A percentile compares a stretch with the other conserved stretches of the same genome.
phyloP scores from a whole-genome alignment of 2,797 vertebrate species.

The Ataeniobius toweri region DNA sequence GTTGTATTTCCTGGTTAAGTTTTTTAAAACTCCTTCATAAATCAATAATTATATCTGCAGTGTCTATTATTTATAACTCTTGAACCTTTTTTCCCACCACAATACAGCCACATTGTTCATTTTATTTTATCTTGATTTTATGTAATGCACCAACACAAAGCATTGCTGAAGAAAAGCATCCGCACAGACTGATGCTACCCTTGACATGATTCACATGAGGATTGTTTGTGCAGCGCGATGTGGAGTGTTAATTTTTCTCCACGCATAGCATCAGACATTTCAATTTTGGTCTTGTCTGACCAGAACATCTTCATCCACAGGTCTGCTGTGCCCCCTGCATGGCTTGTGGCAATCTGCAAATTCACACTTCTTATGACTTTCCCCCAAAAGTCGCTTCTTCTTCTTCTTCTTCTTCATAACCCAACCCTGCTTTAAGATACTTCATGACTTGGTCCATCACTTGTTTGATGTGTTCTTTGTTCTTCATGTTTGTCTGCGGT shows the following conservation, averaged over 20 bases:
- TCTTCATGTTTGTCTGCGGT: too few species aligned
- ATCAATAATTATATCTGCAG: background rate
- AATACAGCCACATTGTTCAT: background rate
- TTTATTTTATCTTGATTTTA: background rate
- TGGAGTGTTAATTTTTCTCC: background rate
- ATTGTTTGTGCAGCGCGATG: background rate
- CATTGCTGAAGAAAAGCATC: background rate
- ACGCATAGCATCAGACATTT: background rate
- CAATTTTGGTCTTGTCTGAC: background rate
- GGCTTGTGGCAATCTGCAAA: background rate
- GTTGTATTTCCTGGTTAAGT: background rate
- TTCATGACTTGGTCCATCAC: too few species aligned
- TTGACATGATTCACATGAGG: background rate
- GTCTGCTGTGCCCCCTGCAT: background rate
- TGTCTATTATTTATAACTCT: background rate
- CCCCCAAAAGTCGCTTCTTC: background rate
- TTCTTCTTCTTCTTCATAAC: background rate
- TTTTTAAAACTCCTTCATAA: background rate
- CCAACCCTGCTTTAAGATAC: too few species aligned
- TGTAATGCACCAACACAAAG: background rate
- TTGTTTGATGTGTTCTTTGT: too few species aligned
- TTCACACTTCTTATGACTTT: background rate
- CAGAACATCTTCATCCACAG: background rate
- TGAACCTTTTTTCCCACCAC: background rate
- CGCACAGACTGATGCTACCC: background rate